A percentile compares a stretch with the other conserved stretches of the same genome.
phyloP scores from a whole-genome alignment of 2,888 invertebrate species.

The Cryptosula pallasiana region DNA sequence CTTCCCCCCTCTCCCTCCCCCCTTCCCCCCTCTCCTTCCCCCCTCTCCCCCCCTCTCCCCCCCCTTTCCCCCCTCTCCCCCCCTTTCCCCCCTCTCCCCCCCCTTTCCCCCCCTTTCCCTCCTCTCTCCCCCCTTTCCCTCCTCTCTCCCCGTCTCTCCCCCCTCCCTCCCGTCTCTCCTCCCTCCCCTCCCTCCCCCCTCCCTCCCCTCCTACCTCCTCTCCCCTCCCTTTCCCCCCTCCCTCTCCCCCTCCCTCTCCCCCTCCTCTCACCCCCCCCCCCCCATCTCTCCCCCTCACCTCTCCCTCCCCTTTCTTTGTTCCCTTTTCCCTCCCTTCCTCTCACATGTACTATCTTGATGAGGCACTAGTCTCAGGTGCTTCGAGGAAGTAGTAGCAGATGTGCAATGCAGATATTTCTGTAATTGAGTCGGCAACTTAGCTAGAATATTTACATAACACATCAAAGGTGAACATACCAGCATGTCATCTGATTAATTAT shows the following conservation, averaged over 20 bases:
- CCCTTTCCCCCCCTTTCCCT: not conserved
- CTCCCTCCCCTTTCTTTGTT: not conserved
- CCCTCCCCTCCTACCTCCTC: not conserved
- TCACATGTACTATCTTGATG: too few relatives aligned
- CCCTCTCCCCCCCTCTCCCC: not conserved
- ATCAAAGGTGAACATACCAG: too few relatives aligned
- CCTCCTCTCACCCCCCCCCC: not conserved
- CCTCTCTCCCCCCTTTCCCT: not conserved
- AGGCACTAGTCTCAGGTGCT: too few relatives aligned
- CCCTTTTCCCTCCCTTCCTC: not conserved
- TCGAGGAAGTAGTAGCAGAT: too few relatives aligned
- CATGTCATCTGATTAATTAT: too few relatives aligned
- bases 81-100: not conserved
- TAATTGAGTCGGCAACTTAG: too few relatives aligned
- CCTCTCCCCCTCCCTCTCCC: not conserved
- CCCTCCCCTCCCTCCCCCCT: not conserved
- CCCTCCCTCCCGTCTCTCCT: not conserved
- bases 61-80: not conserved
- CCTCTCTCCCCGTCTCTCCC: not conserved
- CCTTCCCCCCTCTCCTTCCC: not conserved
- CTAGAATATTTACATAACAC: too few relatives aligned
- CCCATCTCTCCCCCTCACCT: not conserved
- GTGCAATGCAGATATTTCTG: too few relatives aligned
- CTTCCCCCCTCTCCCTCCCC: conserved; percentile 16
- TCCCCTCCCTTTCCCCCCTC: not conserved